phyloP scores from a whole-genome alignment of 2,113 vertebrate species.

The Chroicocephalus ridibundus region DNA sequence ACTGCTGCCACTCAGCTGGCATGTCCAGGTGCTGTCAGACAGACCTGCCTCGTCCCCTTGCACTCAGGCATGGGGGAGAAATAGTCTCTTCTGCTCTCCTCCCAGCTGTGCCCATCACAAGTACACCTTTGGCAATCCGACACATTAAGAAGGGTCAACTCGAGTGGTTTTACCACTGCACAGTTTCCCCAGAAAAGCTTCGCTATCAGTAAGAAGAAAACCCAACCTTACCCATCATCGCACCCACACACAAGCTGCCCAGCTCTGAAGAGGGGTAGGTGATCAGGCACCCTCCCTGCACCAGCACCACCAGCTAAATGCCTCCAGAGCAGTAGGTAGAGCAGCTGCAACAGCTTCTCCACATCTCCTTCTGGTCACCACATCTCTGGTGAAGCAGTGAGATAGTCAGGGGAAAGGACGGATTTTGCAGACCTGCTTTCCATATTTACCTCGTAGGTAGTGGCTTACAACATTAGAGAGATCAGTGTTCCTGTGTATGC shows the following conservation, averaged over 20 bases:
- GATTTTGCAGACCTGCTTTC: background rate
- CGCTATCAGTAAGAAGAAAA: background rate
- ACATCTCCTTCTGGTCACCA: background rate
- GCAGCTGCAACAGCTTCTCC: background rate
- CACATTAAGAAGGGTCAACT: accelerated
- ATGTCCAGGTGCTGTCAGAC: background rate
- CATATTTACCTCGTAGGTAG: background rate
- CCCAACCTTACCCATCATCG: background rate
- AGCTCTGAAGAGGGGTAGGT: background rate
- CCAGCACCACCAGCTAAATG: background rate
- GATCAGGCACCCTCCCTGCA: background rate
- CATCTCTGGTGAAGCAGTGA: background rate
- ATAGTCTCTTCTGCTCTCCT: background rate
- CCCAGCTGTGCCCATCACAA: background rate
- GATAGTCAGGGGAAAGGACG: background rate
- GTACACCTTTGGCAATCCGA: background rate
- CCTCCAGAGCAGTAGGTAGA: background rate
- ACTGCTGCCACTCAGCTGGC: background rate
- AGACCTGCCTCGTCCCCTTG: background rate
- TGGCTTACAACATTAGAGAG: background rate
- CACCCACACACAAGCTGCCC: background rate
- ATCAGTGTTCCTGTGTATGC: too few relatives aligned
- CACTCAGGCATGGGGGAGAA: accelerated
- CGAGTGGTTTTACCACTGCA: background rate
- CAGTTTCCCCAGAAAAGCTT: background rate